Evolutionary conservation across 2,113 vertebrate genomes (phyloP).

Genomic region (Bettongia penicillata): DNA sequence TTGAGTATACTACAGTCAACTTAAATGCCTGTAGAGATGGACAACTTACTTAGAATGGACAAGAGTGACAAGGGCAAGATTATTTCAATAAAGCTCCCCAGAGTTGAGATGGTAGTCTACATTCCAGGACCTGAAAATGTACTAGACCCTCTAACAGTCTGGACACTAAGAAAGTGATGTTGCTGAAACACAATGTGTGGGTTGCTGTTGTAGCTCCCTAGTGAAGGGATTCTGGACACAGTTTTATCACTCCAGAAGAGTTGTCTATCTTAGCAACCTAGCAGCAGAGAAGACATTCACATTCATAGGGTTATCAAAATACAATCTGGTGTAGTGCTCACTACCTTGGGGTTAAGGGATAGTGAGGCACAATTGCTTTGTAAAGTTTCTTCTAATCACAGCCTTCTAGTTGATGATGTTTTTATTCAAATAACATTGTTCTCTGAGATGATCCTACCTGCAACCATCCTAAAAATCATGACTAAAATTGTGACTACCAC

Average conservation of each 20-base stretch:
- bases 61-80: too few relatives aligned
- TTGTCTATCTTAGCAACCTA: background rate
- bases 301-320: background rate
- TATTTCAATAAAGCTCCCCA: background rate
- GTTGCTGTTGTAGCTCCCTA: background rate
- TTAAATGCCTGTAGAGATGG: background rate
- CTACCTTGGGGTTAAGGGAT: background rate
- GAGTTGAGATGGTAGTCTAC: background rate
- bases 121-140: background rate
- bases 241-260: background rate
- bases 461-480: background rate
- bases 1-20: background rate
- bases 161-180: too few relatives aligned
- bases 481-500: background rate
- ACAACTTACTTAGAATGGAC: fast-evolving
- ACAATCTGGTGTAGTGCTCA: background rate
- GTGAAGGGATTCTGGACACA: background rate
- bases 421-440: slow-evolving; percentile 18
- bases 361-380: background rate
- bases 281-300: background rate
- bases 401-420: slow-evolving; percentile 15
- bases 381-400: background rate
- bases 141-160: too few relatives aligned
- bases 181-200: background rate
- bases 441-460: slow-evolving; percentile 6